Evolutionary conservation across 2,113 vertebrate genomes (phyloP).

Genomic region (Salvator merianae): DNA sequence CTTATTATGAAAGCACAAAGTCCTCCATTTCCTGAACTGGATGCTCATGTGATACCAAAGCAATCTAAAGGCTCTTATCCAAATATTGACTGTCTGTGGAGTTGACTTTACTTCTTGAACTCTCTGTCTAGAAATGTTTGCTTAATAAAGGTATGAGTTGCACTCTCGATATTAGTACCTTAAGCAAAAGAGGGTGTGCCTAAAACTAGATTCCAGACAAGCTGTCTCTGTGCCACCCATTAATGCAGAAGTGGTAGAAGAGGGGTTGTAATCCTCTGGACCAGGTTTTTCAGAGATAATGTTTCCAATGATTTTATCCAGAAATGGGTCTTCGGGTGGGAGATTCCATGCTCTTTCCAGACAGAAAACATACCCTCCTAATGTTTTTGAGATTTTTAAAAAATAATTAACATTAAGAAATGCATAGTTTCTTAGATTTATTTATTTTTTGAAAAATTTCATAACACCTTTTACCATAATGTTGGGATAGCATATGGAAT

Average conservation of each 20-base stretch:
- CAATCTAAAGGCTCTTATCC: constrained; percentile 5
- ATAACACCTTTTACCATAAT: too few relatives aligned
- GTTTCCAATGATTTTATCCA: too few relatives aligned
- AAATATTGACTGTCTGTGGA: constrained; percentile 15
- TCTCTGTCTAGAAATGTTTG: constrained; percentile 4
- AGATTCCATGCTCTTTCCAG: too few relatives aligned
- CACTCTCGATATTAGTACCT: not conserved
- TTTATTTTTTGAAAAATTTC: too few relatives aligned
- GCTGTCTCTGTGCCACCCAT: too few relatives aligned
- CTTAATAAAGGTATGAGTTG: not conserved
- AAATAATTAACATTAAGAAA: too few relatives aligned
- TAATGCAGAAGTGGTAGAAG: not conserved
- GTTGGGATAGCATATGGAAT: too few relatives aligned
- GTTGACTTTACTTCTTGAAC: not conserved
- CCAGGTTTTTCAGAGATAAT: not conserved
- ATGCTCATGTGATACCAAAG: not conserved
- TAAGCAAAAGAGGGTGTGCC: not conserved
- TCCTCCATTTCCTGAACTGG: constrained; percentile 7
- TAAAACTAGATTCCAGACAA: not conserved
- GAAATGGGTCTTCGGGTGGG: too few relatives aligned
- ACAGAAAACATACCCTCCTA: too few relatives aligned
- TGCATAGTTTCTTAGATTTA: too few relatives aligned
- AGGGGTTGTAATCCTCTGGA: not conserved
- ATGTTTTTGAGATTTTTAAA: too few relatives aligned
- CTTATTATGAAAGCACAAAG: not conserved